phyloP scores from a whole-genome alignment of 2,888 invertebrate species.

The Petrolisthes manimaculis region DNA sequence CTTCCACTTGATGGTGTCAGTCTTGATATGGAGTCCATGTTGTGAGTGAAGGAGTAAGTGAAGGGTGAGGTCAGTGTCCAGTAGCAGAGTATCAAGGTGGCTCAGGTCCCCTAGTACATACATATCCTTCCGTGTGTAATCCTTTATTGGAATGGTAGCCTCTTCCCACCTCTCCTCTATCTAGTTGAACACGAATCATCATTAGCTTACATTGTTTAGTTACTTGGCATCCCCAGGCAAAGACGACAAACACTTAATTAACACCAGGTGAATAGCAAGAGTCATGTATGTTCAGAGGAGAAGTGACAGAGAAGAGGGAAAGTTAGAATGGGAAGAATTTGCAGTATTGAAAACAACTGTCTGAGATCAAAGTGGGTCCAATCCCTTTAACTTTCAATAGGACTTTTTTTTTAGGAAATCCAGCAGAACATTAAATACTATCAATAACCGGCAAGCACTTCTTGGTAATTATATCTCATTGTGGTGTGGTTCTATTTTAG shows the following conservation, averaged over 20 bases:
- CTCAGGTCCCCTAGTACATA: slow-evolving; percentile 46
- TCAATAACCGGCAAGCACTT: too few relatives aligned
- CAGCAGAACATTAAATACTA: too few relatives aligned
- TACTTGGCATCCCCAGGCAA: too few relatives aligned
- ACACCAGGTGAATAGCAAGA: background rate
- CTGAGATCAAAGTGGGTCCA: too few relatives aligned
- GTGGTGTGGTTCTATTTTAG: too few relatives aligned
- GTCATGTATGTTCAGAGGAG: background rate
- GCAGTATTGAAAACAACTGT: background rate
- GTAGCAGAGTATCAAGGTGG: slow-evolving; percentile 40
- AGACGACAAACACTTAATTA: too few relatives aligned
- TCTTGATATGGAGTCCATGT: slow-evolving; percentile 61
- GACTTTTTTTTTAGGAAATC: too few relatives aligned
- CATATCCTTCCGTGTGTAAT: slow-evolving; percentile 36
- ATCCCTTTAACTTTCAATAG: too few relatives aligned
- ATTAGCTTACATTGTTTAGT: too few relatives aligned
- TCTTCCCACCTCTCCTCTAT: slow-evolving; percentile 46
- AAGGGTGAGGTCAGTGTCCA: slow-evolving; percentile 55
- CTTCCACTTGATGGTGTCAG: slow-evolving; percentile 53
- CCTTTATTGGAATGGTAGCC: slow-evolving; percentile 36
- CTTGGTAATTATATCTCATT: too few relatives aligned
- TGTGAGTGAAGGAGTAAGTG: slow-evolving; percentile 61
- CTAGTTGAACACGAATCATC: background rate
- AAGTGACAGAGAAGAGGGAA: background rate
- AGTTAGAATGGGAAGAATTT: background rate